Base-by-base conservation (phyloP, 1,140 invertebrate genomes). In the Pogonus chalceus region DNA sequence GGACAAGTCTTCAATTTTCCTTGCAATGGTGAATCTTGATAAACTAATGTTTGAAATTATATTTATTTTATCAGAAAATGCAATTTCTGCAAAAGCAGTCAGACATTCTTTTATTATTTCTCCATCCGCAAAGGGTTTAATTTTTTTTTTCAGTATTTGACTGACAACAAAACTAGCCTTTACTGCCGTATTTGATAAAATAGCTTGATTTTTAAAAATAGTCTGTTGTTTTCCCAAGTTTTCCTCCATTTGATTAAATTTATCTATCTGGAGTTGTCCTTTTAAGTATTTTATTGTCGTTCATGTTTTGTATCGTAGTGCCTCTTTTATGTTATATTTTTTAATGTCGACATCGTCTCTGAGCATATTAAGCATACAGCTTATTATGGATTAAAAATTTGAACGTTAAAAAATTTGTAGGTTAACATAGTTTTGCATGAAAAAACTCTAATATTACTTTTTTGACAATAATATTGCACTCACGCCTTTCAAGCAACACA, bases 61-160 rank as follows among this genome's bases (percentile, higher is more conserved):
- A 43, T 60, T 64, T 54, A 48, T 50, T 56, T 62, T 62, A 52
- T 60, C 58, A 54, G 61, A 56, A 55, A 58, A 63, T 35, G 65
- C 35, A 57, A 58, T 54, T 61, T 69, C 57, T 52, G 49, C 58
- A 53, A 60, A 56, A 51, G 56, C 55, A 53, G 62, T 60, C 55
- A 66, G 35, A 57, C 64, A 68, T 55, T 62, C 56, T 58, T 68
- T 68, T 39, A 66, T 55, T 35, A 65, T 60, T 57, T 68, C 62
- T 46, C 59, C 61, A 53, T 67, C 63, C 46, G 23, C 48, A 57
- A 58, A 52, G 24, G 49, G 26, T 58, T 56, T 58, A 46, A 51
- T n/a, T n/a, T 55, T 56, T 56, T 56, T 56, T 56, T 20, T 20
- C 23, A 49, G 23, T 56, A 56, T 43, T 39, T 58, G 26, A 54